Conservation (phyloP, 2,797 vertebrate genomes). For the Liasis olivaceus region DNA sequence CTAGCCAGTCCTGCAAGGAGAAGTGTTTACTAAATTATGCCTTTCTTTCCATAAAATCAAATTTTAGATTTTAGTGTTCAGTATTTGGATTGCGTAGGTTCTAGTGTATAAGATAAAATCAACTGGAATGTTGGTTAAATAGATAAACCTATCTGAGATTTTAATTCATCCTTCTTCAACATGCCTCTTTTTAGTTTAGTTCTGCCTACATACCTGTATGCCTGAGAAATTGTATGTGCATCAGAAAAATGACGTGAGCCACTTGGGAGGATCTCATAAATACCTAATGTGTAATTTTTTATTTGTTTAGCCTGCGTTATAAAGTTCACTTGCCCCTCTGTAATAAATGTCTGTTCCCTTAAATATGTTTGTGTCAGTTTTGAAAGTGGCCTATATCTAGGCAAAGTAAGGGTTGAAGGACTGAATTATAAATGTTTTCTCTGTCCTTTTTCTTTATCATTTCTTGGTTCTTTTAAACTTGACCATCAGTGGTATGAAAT, state of each 20-base stretch:
- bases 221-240: not conserved
- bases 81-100: not conserved
- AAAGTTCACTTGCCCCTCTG: not conserved
- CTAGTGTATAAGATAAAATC: not conserved
- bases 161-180: not conserved
- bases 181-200: not conserved
- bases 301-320: not conserved
- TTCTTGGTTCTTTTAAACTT: not conserved
- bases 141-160: not conserved
- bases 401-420: not conserved
- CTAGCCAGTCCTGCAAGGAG: not conserved
- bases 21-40: not conserved
- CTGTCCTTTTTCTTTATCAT: too few species aligned
- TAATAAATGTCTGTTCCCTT: not conserved
- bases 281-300: not conserved
- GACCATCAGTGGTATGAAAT: not conserved
- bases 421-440: not conserved
- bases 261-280: not conserved
- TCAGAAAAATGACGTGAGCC: not conserved
- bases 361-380: not conserved
- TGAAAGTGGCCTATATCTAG: not conserved
- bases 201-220: not conserved
- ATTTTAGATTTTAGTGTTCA: not conserved
- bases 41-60: not conserved
- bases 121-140: not conserved